Conservation (phyloP, 2,797 vertebrate species). For the Acrocephalus scirpaceus region DNA sequence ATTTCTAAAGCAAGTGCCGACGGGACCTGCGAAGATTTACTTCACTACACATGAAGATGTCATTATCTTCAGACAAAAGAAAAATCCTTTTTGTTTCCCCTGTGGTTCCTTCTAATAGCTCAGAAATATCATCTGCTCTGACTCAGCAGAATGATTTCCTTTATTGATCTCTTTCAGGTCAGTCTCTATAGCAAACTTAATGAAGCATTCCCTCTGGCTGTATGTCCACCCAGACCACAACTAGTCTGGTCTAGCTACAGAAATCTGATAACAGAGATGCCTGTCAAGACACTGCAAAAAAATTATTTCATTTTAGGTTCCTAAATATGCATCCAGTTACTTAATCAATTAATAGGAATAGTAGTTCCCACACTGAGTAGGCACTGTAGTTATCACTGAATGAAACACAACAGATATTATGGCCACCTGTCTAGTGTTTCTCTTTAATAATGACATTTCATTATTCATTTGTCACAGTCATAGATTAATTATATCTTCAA, state of each 20-base stretch:
- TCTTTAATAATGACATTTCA: neutral
- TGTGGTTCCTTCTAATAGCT: neutral
- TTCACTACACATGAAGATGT: neutral
- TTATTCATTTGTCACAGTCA: neutral
- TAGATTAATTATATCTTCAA: neutral
- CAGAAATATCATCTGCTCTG: neutral
- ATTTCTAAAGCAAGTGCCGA: neutral
- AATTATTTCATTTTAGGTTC: neutral
- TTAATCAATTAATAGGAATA: neutral
- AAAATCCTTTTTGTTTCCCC: neutral
- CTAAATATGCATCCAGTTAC: neutral
- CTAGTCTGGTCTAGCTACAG: neutral
- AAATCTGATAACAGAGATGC: neutral
- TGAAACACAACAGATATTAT: neutral
- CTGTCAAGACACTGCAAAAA: neutral
- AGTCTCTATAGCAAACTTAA: neutral
- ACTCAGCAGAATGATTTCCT: neutral
- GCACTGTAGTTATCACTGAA: neutral
- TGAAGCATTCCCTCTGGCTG: neutral
- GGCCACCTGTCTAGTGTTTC: neutral
- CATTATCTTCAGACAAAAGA: neutral
- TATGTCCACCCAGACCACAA: neutral
- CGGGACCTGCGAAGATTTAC: rapidly evolving
- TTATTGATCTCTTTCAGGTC: neutral
- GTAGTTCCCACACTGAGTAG: neutral